Evolutionary conservation across 2,888 invertebrate species (phyloP), one percentile per base, ranked within the genome.

Genomic region (Colletes collaris): DNA sequence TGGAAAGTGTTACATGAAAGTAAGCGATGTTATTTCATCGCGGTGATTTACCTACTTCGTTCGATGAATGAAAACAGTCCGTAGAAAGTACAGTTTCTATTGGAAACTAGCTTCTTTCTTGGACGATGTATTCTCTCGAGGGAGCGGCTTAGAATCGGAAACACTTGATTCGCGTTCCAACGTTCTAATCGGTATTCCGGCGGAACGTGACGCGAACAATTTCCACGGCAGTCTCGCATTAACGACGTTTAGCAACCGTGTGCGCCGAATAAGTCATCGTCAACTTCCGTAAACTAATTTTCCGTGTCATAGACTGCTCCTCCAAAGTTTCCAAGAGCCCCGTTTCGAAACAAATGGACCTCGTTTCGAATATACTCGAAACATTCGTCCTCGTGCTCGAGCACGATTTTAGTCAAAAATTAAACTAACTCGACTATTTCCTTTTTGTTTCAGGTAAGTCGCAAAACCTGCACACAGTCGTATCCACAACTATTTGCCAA

Each of bases 41-140:
- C 16, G 4, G 16, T 16, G 4, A 16, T 16, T 59, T 8, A 8
- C 44, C 52, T 16, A 52, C 52, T 52, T 52, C 5, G 16, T 7
- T 40, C 19, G 16, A 7, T 7, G 13, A 37, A 46, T 19, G 6
- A 46, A 60, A 44, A 19, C 19, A 0, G 11, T 4, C n/a, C 11
- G 11, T 56, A 49, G 71, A 71, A 64, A 71, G 64, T 16, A 37
- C 7, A 37, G 56, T 65, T 64, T 64, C 56, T 46, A 64, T 40
- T 37, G 37, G 46, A 64, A 63, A 63, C 63, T 35, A 27, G 8
- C 4, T 3, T n/a, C 44, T 44, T 27, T 19, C 53, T 44, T 53
- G 19, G 44, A 6, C 37, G 8, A 44, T 46, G 37, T 35, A 62
- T 64, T 64, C 55, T 35, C 19, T 11, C 3, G 4, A 1, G 35